Percentiles rank a stretch among this genome's conserved stretches.
Conservation (phyloP, 2,888 invertebrate species). For the Thelaira solivaga region DNA sequence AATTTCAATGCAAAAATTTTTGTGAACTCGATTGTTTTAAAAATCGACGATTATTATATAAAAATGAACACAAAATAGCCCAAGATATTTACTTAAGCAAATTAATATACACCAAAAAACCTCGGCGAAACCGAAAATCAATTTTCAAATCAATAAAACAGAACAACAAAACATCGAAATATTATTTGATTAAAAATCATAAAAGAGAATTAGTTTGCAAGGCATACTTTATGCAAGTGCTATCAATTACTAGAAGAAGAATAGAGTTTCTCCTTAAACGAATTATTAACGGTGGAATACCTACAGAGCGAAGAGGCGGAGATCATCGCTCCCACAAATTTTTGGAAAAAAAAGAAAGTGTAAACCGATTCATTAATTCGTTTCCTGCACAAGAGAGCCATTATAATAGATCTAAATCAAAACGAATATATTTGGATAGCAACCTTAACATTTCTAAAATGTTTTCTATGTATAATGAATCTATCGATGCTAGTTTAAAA, state of each 20-base stretch:
- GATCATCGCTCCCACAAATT: constrained; percentile 1
- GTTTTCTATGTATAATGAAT: background rate
- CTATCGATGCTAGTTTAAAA: too few species aligned
- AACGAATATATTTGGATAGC: constrained; percentile 3
- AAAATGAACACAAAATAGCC: background rate
- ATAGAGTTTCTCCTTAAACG: constrained; percentile 1
- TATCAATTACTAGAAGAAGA: constrained; percentile 8
- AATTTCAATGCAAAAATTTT: background rate
- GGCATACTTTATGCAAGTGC: background rate
- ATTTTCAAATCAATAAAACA: background rate
- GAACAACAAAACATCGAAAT: background rate
- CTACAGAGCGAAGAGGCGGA: constrained; percentile 13
- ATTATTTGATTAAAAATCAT: too few species aligned
- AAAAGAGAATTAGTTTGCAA: background rate
- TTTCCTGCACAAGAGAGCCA: constrained; percentile 13
- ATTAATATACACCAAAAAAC: background rate
- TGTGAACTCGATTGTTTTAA: background rate
- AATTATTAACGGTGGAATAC: constrained; percentile 1
- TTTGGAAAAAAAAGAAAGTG: constrained; percentile 6
- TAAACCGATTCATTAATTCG: constrained; percentile 2
- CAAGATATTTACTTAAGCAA: background rate
- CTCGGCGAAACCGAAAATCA: background rate
- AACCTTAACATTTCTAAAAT: constrained; percentile 2
- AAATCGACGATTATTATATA: constrained; percentile 10
- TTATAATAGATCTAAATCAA: background rate